Percentiles rank a stretch among this genome's conserved stretches.
These are phyloP conservation scores for Dendrocincla fuliginosa DNA, from an alignment of 2,797 vertebrate genomes.

Conservation along the genomic window DNA sequence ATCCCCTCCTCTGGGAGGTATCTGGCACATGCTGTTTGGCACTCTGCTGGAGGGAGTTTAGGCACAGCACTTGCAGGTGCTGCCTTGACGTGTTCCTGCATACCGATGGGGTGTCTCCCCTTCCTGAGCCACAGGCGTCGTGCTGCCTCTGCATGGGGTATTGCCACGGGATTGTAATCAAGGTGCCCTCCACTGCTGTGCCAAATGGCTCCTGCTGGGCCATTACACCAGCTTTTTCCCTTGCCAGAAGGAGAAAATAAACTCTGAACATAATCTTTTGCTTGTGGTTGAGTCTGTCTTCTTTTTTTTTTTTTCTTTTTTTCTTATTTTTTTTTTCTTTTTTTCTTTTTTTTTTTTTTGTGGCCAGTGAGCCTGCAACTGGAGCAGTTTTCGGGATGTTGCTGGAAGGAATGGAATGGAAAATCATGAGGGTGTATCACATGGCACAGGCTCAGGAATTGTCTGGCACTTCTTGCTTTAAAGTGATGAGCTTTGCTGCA, in stretches of 20 bases:
- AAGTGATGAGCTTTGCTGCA: neutral
- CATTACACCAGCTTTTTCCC: neutral
- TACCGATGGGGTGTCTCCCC: fast-evolving
- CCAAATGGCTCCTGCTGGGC: neutral
- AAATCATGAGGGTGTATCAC: neutral
- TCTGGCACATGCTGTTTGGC: no score
- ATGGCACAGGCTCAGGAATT: neutral
- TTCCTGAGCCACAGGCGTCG: neutral
- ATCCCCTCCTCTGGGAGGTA: neutral
- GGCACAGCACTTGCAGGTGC: neutral
- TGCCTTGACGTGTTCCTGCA: fast-evolving
- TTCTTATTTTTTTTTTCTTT: neutral
- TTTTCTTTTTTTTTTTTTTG: neutral
- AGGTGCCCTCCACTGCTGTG: neutral
- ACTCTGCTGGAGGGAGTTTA: neutral
- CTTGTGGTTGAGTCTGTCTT: neutral
- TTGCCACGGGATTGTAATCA: neutral
- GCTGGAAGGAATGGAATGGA: constrained; percentile 16
- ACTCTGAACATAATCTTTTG: neutral
- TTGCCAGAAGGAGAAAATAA: neutral
- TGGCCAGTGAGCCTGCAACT: neutral
- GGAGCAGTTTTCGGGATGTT: neutral
- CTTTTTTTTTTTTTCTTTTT: neutral
- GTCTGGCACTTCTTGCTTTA: neutral
- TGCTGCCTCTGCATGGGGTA: neutral